Conservation (phyloP, 2,113 vertebrate species). For the Charadrius vociferus region DNA sequence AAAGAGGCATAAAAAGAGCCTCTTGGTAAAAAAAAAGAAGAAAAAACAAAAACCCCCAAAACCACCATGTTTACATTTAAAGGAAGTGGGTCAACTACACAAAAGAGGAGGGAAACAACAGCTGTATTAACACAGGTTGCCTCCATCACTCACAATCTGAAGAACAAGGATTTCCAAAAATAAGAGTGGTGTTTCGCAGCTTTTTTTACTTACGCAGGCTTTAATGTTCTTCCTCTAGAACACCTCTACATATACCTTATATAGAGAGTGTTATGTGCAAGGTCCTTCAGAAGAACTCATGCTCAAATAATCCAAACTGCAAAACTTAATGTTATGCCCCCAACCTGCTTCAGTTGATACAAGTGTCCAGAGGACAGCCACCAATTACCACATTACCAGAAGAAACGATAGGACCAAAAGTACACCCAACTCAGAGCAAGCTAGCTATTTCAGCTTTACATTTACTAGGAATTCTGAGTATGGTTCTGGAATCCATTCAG, state of each 20-base stretch:
- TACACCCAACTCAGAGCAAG: constrained; percentile 35
- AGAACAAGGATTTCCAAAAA: constrained; percentile 39
- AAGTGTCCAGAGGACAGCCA: constrained; percentile 28
- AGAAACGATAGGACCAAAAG: not conserved
- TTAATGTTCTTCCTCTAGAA: constrained; percentile 58
- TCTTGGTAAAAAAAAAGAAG: not conserved
- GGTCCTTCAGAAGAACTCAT: constrained; percentile 48
- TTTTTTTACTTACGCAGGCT: constrained; percentile 68
- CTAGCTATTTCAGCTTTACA: constrained; percentile 56
- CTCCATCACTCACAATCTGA: not conserved
- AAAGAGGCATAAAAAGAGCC: constrained; percentile 38
- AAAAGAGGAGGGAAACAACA: not conserved
- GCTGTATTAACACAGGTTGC: not conserved
- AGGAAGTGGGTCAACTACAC: not conserved
- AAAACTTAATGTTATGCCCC: not conserved
- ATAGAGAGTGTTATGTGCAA: not conserved
- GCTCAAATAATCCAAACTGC: constrained; percentile 20
- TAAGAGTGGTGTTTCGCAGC: not conserved
- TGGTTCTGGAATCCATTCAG: constrained; percentile 23
- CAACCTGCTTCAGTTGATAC: constrained; percentile 10
- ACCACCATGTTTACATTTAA: too few species aligned
- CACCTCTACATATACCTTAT: constrained; percentile 7
- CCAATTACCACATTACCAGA: not conserved
- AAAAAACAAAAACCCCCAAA: not conserved
- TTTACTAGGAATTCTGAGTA: constrained; percentile 33